Evolutionary conservation across 1,140 invertebrate species (phyloP).

Genomic region (Hylyphantes graminicola): DNA sequence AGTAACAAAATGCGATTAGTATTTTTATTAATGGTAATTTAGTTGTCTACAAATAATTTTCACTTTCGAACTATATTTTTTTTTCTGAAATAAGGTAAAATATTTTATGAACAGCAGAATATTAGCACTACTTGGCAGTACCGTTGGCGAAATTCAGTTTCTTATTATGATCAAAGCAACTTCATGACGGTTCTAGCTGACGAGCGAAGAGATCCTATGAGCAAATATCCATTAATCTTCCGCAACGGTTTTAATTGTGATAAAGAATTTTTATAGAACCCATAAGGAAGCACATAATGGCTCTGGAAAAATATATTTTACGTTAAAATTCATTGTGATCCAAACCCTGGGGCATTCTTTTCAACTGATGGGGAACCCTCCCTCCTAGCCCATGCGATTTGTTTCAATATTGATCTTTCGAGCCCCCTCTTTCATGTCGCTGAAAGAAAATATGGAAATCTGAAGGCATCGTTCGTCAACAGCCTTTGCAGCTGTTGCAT

Average conservation of each 20-base stretch:
- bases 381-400: conserved; percentile 35
- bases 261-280: conserved; percentile 58
- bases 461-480: conserved; percentile 42
- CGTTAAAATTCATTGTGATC: conserved; percentile 10
- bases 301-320: conserved; percentile 18
- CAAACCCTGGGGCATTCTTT: not conserved
- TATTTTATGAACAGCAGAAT: too few species aligned
- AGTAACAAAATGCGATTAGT: too few species aligned
- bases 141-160: not conserved
- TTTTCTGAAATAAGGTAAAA: too few species aligned
- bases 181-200: not conserved
- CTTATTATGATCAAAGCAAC: too few species aligned
- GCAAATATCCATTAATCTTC: conserved; percentile 58
- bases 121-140: not conserved
- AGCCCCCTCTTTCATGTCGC: conserved; percentile 22
- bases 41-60: too few species aligned
- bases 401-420: conserved; percentile 59
- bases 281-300: conserved; percentile 1
- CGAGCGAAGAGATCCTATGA: conserved; percentile 28
- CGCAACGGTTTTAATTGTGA: conserved; percentile 58
- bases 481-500: conserved; percentile 45
- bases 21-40: too few species aligned
- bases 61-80: too few species aligned
- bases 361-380: conserved; percentile 3
- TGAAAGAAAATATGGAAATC: conserved; percentile 54